Percentiles rank a stretch among this genome's conserved stretches.
Conservation (phyloP, 2,888 invertebrate species). For the Apamea crenata region DNA sequence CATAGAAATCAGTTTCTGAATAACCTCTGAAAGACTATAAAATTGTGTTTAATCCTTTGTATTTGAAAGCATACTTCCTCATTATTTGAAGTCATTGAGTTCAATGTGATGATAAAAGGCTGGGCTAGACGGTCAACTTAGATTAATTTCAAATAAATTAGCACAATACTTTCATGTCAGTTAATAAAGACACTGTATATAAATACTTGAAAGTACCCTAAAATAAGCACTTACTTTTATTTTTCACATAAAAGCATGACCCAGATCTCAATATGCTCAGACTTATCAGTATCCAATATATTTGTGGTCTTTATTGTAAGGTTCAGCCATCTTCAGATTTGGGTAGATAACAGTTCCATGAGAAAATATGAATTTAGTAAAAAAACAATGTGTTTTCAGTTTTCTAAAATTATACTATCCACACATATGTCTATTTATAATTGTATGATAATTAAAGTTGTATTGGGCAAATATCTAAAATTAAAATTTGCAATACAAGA, state of each 20-base stretch:
- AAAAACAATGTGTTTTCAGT: neutral
- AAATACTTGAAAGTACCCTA: neutral
- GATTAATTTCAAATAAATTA: neutral
- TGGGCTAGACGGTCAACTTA: no score
- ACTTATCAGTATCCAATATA: constrained; percentile 2
- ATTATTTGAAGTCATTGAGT: neutral
- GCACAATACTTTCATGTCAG: neutral
- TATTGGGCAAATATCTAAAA: no score
- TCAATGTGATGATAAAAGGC: neutral
- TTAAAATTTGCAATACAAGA: no score
- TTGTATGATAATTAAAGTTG: no score
- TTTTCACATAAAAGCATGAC: neutral
- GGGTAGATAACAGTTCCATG: neutral
- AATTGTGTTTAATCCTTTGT: neutral
- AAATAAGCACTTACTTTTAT: neutral
- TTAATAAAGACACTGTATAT: neutral
- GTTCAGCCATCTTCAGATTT: neutral
- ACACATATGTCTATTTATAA: neutral
- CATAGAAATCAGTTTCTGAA: constrained; percentile 17
- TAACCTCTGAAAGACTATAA: neutral
- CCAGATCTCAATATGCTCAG: neutral
- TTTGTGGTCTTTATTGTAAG: neutral
- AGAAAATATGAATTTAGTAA: neutral
- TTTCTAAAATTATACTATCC: neutral
- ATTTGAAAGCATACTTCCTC: neutral